Conservation (phyloP, 2,797 vertebrate species). For the Falco cherrug region DNA sequence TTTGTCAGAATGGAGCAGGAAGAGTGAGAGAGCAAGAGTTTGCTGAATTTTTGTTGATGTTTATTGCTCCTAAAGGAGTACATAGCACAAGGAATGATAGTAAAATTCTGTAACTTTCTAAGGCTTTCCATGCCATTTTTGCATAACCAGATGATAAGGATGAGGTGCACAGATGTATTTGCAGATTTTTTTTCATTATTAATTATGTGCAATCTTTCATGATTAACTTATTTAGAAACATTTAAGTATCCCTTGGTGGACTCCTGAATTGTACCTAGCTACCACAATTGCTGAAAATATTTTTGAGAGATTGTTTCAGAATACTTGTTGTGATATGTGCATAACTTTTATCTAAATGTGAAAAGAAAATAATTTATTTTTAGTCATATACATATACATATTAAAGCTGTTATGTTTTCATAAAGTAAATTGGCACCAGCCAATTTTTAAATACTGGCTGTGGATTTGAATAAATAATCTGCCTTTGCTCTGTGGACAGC, state of each 20-base stretch:
- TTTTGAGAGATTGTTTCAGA: background rate
- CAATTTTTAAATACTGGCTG: background rate
- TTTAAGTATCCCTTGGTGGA: background rate
- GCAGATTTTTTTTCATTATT: background rate
- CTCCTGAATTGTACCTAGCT: background rate
- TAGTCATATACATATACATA: background rate
- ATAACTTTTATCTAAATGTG: background rate
- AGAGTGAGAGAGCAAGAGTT: accelerated
- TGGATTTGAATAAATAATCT: background rate
- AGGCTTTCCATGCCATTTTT: background rate
- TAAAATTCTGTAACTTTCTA: background rate
- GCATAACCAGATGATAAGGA: background rate
- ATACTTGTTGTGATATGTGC: background rate
- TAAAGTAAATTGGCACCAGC: background rate
- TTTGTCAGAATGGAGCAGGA: slow-evolving; percentile 8
- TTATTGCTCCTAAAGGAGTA: background rate
- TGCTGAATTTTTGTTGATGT: background rate
- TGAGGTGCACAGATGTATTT: background rate
- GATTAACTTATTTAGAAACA: background rate
- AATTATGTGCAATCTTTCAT: background rate
- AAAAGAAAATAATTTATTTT: background rate
- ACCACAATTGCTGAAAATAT: background rate
- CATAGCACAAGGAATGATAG: background rate
- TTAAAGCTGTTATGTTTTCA: background rate
- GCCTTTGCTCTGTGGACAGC: background rate